These are phyloP conservation scores for Cryptotermes secundus DNA, from an alignment of 1,140 invertebrate species.

Conservation along the genomic window DNA sequence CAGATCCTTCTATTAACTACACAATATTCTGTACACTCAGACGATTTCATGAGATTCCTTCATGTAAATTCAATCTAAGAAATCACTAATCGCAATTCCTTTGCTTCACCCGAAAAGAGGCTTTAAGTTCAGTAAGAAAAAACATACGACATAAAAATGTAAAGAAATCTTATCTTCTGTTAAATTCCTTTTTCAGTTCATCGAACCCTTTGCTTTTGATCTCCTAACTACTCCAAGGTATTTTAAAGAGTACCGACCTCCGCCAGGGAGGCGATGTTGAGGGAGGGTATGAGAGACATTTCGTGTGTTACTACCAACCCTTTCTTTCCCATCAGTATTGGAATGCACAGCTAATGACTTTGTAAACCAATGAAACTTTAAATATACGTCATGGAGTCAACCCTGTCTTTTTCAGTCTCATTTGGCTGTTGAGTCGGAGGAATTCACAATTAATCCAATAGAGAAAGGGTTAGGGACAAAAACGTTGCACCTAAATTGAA, in stretches of 20 bases:
- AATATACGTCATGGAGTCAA: not conserved
- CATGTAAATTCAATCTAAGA: too few species aligned
- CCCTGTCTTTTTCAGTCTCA: not conserved
- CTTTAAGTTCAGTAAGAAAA: too few species aligned
- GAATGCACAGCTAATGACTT: slow-evolving; percentile 8
- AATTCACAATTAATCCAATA: not conserved
- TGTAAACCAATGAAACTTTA: slow-evolving; percentile 1
- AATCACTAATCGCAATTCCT: too few species aligned
- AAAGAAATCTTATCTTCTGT: not conserved
- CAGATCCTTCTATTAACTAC: too few species aligned
- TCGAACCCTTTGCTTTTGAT: not conserved
- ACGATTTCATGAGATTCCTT: too few species aligned
- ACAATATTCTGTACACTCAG: too few species aligned
- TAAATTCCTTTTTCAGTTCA: not conserved
- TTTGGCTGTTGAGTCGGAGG: not conserved
- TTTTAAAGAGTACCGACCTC: not conserved
- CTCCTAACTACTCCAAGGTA: not conserved
- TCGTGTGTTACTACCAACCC: not conserved
- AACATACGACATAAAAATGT: not conserved
- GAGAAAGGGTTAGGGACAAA: not conserved
- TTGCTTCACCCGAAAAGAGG: too few species aligned
- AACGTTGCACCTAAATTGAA: too few species aligned
- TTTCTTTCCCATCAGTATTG: not conserved
- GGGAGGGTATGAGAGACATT: slow-evolving; percentile 10
- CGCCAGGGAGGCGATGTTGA: not conserved